Percentiles rank a stretch among this genome's conserved stretches.
These are phyloP conservation scores for Bubalus kerabau DNA, from an alignment of 2,113 vertebrate genomes.

Conservation along the genomic window DNA sequence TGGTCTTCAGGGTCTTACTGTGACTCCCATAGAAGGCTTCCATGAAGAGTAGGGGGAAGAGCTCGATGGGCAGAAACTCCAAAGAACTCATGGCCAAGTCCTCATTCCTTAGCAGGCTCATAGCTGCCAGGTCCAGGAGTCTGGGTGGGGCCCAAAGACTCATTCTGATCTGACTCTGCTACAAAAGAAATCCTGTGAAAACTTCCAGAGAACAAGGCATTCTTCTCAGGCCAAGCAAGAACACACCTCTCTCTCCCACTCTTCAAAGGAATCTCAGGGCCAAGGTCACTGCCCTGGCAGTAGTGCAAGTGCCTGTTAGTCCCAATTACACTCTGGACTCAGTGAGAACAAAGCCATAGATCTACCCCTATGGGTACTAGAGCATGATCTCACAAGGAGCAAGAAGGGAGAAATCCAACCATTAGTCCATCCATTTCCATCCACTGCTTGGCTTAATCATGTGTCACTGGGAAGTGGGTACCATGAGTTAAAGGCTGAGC, in stretches of 20 bases:
- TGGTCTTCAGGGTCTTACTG: rapidly evolving
- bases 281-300: too few species aligned
- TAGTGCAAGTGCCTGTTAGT: background rate
- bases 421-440: background rate
- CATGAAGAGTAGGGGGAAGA: background rate
- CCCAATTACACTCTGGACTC: background rate
- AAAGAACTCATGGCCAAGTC: background rate
- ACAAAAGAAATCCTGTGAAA: background rate
- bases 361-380: background rate
- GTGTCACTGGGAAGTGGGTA: background rate
- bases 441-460: background rate
- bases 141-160: background rate
- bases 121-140: background rate
- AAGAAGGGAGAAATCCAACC: background rate
- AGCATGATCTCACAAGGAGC: background rate
- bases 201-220: background rate
- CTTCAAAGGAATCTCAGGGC: background rate
- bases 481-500: background rate
- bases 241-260: too few species aligned
- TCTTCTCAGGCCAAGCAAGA: background rate
- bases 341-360: background rate
- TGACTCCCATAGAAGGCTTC: background rate
- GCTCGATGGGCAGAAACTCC: background rate
- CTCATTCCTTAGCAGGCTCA: background rate
- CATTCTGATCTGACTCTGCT: background rate